Percentiles rank a stretch among this genome's conserved stretches.
These are phyloP conservation scores for Cabera pusaria DNA, from an alignment of 2,888 invertebrate genomes.

Conservation along the genomic window DNA sequence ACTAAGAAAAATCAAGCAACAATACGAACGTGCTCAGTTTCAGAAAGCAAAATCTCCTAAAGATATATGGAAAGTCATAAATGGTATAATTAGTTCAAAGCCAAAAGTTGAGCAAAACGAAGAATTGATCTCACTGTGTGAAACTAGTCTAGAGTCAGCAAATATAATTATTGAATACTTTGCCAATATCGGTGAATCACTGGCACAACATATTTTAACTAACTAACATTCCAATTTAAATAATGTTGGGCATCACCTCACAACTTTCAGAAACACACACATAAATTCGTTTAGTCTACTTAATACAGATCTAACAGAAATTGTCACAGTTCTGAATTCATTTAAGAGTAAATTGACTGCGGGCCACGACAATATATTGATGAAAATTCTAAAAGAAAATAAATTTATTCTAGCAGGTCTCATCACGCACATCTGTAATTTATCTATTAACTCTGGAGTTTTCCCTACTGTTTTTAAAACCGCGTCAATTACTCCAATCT, in stretches of 20 bases:
- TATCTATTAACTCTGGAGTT: not conserved
- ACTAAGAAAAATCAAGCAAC: not conserved
- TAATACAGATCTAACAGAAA: slow-evolving; percentile 3
- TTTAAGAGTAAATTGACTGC: slow-evolving; percentile 1
- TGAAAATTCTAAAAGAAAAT: not conserved
- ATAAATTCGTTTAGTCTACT: slow-evolving; percentile 1
- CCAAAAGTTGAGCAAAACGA: not conserved
- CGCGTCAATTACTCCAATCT: not conserved
- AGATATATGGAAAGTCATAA: not conserved
- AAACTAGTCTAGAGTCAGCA: not conserved
- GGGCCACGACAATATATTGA: slow-evolving; percentile 10
- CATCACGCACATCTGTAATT: not conserved
- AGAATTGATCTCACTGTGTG: not conserved
- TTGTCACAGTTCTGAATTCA: slow-evolving; percentile 1
- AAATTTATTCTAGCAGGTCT: not conserved
- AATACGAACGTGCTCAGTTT: not conserved
- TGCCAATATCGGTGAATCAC: not conserved
- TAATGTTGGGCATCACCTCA: no score
- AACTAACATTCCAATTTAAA: not conserved
- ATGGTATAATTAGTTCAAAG: not conserved
- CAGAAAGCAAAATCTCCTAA: not conserved
- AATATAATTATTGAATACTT: slow-evolving; percentile 1
- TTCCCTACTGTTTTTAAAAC: slow-evolving; percentile 1
- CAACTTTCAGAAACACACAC: not conserved
- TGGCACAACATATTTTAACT: not conserved